Evolutionary conservation across 1,140 invertebrate genomes (phyloP).

Genomic region (Dermatophagoides farinae): DNA sequence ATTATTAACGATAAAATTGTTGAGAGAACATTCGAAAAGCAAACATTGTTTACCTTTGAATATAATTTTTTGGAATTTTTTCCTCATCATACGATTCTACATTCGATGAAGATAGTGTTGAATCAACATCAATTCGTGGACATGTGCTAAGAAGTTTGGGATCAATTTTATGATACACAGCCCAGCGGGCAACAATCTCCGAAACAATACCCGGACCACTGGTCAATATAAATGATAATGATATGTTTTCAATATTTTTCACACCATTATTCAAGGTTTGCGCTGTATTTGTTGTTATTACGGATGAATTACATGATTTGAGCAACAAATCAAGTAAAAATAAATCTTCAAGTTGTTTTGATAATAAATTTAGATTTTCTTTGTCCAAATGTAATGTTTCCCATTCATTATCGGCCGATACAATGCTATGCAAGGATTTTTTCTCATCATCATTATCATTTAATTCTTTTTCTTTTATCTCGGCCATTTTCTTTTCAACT

Average conservation of each 20-base stretch:
- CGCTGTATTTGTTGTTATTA: neutral
- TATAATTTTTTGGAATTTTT: neutral
- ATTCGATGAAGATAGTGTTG: constrained; percentile 17
- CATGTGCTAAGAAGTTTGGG: constrained; percentile 30
- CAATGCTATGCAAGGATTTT: neutral
- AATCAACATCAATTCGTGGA: constrained; percentile 23
- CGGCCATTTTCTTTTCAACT: neutral
- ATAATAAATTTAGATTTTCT: constrained; percentile 59
- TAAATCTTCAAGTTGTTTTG: constrained; percentile 70
- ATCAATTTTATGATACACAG: constrained; percentile 43
- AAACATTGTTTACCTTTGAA: constrained; percentile 1
- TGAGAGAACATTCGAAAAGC: too few relatives aligned
- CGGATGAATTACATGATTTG: constrained; percentile 3
- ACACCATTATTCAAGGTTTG: constrained; percentile 4
- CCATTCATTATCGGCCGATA: constrained; percentile 33
- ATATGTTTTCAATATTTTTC: constrained; percentile 35
- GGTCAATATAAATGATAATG: constrained; percentile 46
- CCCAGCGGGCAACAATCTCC: constrained; percentile 58
- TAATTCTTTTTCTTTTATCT: neutral
- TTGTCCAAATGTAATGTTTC: constrained; percentile 62
- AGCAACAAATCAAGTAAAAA: constrained; percentile 43
- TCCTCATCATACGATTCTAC: constrained; percentile 3
- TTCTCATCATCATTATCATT: neutral
- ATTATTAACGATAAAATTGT: neutral
- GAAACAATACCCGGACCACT: constrained; percentile 55